Conservation (phyloP, 2,888 invertebrate genomes). For the Gymnoscelis rufifasciata region DNA sequence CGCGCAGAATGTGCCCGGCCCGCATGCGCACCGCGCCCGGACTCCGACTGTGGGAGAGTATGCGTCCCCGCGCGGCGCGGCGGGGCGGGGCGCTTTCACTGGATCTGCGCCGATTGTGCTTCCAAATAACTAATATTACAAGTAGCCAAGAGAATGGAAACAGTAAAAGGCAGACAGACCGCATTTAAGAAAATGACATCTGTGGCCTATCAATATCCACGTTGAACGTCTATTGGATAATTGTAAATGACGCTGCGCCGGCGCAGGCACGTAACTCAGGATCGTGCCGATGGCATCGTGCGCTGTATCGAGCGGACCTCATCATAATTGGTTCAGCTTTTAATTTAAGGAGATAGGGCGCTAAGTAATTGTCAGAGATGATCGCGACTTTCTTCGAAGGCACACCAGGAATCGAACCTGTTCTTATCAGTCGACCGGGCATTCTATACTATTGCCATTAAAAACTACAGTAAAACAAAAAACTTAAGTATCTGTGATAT, state of each 20-base stretch:
- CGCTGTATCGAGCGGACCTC: conserved; percentile 13
- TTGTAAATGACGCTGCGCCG: conserved; percentile 23
- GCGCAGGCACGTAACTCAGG: conserved; percentile 32
- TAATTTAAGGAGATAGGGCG: conserved; percentile 13
- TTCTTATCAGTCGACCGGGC: not conserved
- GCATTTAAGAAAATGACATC: conserved; percentile 5
- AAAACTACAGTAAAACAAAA: no score
- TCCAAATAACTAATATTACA: not conserved
- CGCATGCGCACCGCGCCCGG: conserved; percentile 4
- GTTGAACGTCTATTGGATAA: conserved; percentile 15
- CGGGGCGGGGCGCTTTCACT: not conserved
- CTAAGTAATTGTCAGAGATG: conserved; percentile 9
- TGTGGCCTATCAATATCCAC: conserved; percentile 3
- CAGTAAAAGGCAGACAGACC: not conserved
- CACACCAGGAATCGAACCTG: not conserved
- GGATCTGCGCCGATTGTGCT: not conserved
- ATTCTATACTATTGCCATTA: not conserved
- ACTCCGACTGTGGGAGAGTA: conserved; percentile 12
- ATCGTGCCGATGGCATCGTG: conserved; percentile 29
- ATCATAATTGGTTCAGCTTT: conserved; percentile 22
- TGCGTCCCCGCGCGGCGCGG: not conserved
- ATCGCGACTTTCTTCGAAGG: not conserved
- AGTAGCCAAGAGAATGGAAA: no score
- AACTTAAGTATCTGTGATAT: no score
- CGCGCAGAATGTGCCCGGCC: conserved; percentile 14